A percentile compares a stretch with the other conserved stretches of the same genome.
Evolutionary conservation across 2,888 invertebrate genomes (phyloP).

Genomic region (Habroteleia sp.): DNA sequence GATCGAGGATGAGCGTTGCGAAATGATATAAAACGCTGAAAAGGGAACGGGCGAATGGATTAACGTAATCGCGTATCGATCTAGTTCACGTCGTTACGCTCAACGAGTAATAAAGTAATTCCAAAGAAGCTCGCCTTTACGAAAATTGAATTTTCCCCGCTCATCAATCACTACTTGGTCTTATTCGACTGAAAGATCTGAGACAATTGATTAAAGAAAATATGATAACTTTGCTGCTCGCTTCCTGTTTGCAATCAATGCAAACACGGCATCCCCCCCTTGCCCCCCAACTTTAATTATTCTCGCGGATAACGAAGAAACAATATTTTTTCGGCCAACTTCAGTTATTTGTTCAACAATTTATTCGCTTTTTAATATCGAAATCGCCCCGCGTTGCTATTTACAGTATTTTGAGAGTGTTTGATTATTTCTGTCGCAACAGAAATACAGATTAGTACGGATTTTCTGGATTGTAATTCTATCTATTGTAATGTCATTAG

Average conservation of each 20-base stretch:
- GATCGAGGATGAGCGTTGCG: constrained; percentile 41
- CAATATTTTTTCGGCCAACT: too few species aligned
- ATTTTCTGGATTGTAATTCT: too few species aligned
- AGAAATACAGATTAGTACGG: too few species aligned
- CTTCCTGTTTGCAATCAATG: constrained; percentile 14
- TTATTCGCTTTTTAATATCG: too few species aligned
- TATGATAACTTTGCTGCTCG: constrained; percentile 41
- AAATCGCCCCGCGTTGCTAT: too few species aligned
- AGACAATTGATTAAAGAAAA: constrained; percentile 53
- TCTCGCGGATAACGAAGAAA: too few species aligned
- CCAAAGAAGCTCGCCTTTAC: constrained; percentile 55
- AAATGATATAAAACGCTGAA: constrained; percentile 46
- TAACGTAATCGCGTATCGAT: constrained; percentile 65
- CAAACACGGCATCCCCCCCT: neutral
- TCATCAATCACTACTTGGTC: constrained; percentile 59
- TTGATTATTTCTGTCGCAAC: too few species aligned
- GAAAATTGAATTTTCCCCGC: constrained; percentile 62
- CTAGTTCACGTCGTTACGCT: constrained; percentile 59
- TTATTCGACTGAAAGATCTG: constrained; percentile 42
- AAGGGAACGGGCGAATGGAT: constrained; percentile 53
- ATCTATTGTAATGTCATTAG: too few species aligned
- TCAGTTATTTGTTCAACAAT: too few species aligned
- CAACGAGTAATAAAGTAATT: constrained; percentile 63
- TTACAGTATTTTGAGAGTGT: too few species aligned
- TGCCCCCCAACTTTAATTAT: too few species aligned